Percentiles rank a stretch among this genome's conserved stretches.
These are phyloP conservation scores for Amiota communis DNA, from an alignment of 2,888 invertebrate genomes.

Conservation along the genomic window DNA sequence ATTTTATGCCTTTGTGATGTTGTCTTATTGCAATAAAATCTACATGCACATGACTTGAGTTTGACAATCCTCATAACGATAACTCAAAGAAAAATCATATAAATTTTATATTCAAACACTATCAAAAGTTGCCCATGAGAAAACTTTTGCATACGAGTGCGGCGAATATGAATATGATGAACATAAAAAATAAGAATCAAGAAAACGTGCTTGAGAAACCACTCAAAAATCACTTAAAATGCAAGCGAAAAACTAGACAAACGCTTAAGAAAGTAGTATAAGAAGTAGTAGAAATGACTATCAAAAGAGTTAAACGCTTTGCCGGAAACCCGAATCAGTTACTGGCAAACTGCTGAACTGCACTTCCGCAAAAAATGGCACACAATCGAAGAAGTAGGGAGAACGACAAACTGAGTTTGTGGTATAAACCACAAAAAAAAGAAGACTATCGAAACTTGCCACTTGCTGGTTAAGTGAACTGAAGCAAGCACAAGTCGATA, in stretches of 20 bases:
- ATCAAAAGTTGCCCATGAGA: constrained; percentile 3
- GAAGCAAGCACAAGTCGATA: constrained; percentile 56
- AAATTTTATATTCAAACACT: constrained; percentile 9
- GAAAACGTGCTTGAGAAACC: neutral
- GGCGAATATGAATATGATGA: neutral
- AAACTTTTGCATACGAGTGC: neutral
- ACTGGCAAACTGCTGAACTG: constrained; percentile 21
- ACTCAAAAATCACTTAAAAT: constrained; percentile 26
- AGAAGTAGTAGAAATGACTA: neutral
- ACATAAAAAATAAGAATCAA: neutral
- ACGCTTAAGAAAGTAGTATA: neutral
- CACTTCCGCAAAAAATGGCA: neutral
- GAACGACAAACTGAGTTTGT: neutral
- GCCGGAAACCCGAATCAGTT: constrained; percentile 25
- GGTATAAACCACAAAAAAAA: neutral
- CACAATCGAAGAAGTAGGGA: neutral
- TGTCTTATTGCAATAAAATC: too few relatives aligned
- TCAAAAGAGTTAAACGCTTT: constrained; percentile 11
- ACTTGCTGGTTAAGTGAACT: constrained; percentile 37
- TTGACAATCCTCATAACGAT: neutral
- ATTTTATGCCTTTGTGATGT: too few relatives aligned
- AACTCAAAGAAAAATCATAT: neutral
- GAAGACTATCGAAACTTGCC: constrained; percentile 19
- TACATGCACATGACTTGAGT: too few relatives aligned
- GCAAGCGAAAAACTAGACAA: constrained; percentile 17